Evolutionary conservation across 2,113 vertebrate genomes (phyloP), one percentile per base, ranked within the genome.

Genomic region (Pyxicephalus adspersus): DNA sequence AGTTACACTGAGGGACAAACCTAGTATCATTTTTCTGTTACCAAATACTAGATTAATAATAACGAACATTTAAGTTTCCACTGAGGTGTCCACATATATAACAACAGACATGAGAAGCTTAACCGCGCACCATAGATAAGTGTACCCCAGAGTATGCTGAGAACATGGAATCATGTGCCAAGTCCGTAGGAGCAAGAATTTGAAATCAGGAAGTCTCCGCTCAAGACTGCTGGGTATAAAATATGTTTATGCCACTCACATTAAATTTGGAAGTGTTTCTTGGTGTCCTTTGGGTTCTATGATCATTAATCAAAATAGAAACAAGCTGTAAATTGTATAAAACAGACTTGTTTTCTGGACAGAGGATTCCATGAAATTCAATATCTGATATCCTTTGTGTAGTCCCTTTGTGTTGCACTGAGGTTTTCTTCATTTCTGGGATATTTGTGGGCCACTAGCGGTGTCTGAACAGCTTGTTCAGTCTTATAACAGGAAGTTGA

Each of bases 321-420:
- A 54, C 54, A 60, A 74, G 71, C 71, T 60, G 71, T 74, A 74
- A 74, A 74, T 74, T 74, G 71, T 60, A 60, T 74, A 38, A 74
- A 58, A 60, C 13, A 58, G 28, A 60, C 71, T 60, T 74, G 8
- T 58, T 60, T 60, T 60, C 28, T 60, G 71, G 55, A n/a, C 51
- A 38, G 13, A 31, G 55, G 71, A 74, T 74, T 74, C 71, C 57
- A n/a, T 38, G 54, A 74, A 57, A 74, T 74, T 38, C 38, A 74
- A 74, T 74, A 74, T 74, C 28, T 74, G 71, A 74, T 74, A 74
- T 74, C 54, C 71, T 60, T 74, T 60, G 54, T 73, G 29, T 55
- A 73, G 71, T 22, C n/a, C 71, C 54, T 58, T 60, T 73, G 71
- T 58, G 28, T 38, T 38, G 57, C 5, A 57, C 15, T 22, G 71